Conservation (phyloP, 1,140 invertebrate genomes). For the Uloborus diversus region DNA sequence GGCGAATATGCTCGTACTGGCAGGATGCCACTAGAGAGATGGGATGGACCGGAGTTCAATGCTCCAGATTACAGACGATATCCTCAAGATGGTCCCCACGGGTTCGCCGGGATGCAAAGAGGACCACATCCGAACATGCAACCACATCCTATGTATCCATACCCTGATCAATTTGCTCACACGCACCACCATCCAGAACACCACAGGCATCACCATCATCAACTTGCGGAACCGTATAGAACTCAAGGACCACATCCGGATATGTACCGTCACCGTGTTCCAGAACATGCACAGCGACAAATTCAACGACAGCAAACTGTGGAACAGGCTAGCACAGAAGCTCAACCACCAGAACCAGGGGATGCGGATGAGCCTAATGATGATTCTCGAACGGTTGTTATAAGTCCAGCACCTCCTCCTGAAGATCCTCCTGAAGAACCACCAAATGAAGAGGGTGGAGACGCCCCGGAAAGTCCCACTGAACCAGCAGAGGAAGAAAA, state of each 20-base stretch:
- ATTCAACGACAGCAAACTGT: neutral
- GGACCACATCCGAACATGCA: neutral
- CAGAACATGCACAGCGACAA: neutral
- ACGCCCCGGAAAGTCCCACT: no score
- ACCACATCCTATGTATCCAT: constrained; percentile 5
- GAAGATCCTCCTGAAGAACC: neutral
- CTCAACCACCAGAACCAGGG: neutral
- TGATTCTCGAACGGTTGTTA: constrained; percentile 23
- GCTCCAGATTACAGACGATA: neutral
- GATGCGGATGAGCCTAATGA: constrained; percentile 15
- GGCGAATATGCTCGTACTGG: constrained; percentile 1
- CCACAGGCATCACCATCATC: neutral
- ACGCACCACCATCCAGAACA: no score
- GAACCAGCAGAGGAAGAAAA: no score
- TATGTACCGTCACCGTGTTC: neutral
- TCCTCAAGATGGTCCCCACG: constrained; percentile 1
- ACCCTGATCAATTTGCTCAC: constrained; percentile 18
- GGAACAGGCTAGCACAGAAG: neutral
- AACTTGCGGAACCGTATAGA: neutral
- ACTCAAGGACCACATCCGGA: neutral
- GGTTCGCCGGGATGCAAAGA: neutral
- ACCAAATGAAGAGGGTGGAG: neutral
- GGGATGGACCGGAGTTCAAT: constrained; percentile 22
- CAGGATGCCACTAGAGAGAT: neutral
- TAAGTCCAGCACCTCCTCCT: neutral